Evolutionary conservation across 2,797 vertebrate species (phyloP), one percentile per base, ranked within the genome.

Genomic region (Cirrhinus mrigala): DNA sequence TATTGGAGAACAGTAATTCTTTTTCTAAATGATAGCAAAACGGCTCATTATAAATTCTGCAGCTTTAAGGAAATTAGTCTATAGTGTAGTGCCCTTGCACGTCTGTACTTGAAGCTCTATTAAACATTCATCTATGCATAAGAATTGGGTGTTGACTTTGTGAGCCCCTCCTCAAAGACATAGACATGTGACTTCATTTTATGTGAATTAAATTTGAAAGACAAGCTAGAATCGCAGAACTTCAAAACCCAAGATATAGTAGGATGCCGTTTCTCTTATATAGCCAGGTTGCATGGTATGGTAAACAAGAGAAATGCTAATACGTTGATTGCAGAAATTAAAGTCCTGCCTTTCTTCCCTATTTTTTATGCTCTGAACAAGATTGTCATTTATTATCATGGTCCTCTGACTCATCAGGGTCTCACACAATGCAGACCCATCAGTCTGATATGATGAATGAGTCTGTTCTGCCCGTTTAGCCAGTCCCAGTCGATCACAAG

Each of bases 11-110:
- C 24, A 15, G 54, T 29, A 40, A 18, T 56, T 16, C 11, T 73
- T 46, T 60, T 44, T 27, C 48, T 54, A 52, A 54, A 58, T 27
- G 82, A 60, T 90, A 62, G 77, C 56, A 89, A 88, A 88, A 85
- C 73, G 12, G 8, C 62, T 85, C 33, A 22, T 48, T 66, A 48
- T 54, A 70, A 70, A 33, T 69, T 69, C 37, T 60, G 56, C n/a
- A 24, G 75, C 54, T 78, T 60, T 58, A 77, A 77, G 75, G 52
- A 77, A 77, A 77, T 77, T 58, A 44, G 33, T 60, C 33, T 60
- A 44, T 77, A 78, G 54, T 9, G 75, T 15, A 44, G 54, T 78
- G 75, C 54, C 54, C 54, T 60, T 66, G 60, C 20, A n/a, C 8
- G n/a, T 6, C 37, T 60, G 54, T 14, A 60, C 75, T 78, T 78